Evolutionary conservation across 2,113 vertebrate species (phyloP).

Genomic region (Notothenia coriiceps): DNA sequence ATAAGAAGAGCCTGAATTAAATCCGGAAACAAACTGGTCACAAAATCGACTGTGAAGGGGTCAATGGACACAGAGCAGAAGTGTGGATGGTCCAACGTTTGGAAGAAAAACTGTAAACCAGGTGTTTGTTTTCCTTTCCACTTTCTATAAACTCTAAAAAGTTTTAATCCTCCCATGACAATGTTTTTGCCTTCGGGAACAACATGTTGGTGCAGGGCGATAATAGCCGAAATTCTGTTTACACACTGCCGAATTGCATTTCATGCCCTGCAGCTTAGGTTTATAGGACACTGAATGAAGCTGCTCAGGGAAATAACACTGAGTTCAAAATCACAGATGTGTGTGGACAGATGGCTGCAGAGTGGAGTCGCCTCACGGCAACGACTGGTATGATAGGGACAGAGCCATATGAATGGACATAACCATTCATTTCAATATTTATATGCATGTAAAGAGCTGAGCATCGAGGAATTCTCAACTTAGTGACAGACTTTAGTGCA

Average conservation of each 20-base stretch:
- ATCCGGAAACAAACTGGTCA: not conserved
- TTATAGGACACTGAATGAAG: constrained; percentile 44
- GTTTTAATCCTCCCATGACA: constrained; percentile 5
- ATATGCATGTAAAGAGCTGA: not conserved
- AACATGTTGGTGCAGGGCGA: not conserved
- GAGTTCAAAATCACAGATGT: constrained; percentile 42
- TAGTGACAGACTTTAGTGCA: not conserved
- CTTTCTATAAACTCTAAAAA: not conserved
- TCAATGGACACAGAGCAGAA: not conserved
- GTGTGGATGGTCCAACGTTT: not conserved
- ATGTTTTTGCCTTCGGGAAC: constrained; percentile 14
- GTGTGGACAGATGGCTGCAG: constrained; percentile 53
- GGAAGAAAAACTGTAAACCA: not conserved
- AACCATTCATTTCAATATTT: constrained; percentile 4
- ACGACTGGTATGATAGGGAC: not conserved
- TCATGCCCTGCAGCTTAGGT: constrained; percentile 38
- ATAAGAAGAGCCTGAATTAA: not conserved
- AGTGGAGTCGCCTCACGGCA: constrained; percentile 2
- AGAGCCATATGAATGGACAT: not conserved
- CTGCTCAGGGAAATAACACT: constrained; percentile 24
- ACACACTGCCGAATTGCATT: constrained; percentile 12
- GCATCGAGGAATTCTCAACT: not conserved
- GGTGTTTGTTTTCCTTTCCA: not conserved
- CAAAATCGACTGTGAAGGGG: not conserved
- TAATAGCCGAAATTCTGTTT: not conserved